Base-by-base conservation (phyloP, 64 coral and sea anemone genomes). In the Catalaphyllia jardinei region DNA sequence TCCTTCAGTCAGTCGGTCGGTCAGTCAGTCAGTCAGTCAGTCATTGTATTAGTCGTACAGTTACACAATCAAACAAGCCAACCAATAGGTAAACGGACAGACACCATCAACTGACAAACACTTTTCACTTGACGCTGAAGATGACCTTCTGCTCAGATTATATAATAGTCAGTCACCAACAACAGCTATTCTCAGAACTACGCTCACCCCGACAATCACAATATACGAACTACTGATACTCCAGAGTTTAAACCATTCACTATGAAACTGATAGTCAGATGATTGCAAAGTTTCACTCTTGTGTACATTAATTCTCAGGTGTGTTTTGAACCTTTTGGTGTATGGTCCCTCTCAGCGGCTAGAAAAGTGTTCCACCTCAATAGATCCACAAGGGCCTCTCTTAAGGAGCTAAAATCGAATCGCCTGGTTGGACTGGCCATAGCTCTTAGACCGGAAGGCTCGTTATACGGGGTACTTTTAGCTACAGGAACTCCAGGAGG, bases 261-360 rank as follows among this genome's bases (percentile, higher is more conserved):
- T 46, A 46, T 46, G 39, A 46, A 46, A 46, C 39, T 29, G 24
- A 22, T 19, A 71, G 75, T 10, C 33, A 54, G 60, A 50, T 7
- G 69, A 17, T 51, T 19, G n/a, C 1, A 46, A 46, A 46, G 42
- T 46, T 46, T 3, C n/a, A 46, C 33, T 49, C n/a, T 90, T 29
- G 73, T 17, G 16, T 17, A 62, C 77, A 75, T 63, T 27, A 24
- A 57, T 81, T 10, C 5, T 39, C 38, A 96, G 94, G 76, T 96
- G 12, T 96, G 94, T 64, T 96, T 96, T 33, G 94, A 96, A 73
- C 94, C 94, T 24, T 81, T 93, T 73, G 94, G 94, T 15, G 39
- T 83, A 54, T 96, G 94, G 94, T 93, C 91, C 73, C 49, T 96
- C 7, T 89, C 91, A 17, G 91, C 87, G 9, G 86, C 87, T 51